A percentile compares a stretch with the other conserved stretches of the same genome.
phyloP scores from a whole-genome alignment of 2,888 invertebrate species.

The Antheraea assamensis region DNA sequence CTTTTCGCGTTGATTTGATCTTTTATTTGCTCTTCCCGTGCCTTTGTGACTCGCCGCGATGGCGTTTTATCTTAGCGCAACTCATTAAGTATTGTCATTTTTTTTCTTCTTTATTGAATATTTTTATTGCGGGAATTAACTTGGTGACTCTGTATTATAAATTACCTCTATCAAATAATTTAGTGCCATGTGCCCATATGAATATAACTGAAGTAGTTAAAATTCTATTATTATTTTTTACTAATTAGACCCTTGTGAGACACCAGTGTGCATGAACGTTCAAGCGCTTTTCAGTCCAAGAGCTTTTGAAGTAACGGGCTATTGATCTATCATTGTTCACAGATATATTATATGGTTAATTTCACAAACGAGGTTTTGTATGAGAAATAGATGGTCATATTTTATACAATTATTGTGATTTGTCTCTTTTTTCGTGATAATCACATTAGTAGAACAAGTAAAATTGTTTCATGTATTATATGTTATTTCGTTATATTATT shows the following conservation, averaged over 20 bases:
- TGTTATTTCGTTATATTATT: too few relatives aligned
- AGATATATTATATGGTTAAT: too few relatives aligned
- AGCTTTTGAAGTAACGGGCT: not conserved
- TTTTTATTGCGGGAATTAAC: slow-evolving; percentile 43
- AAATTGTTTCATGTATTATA: too few relatives aligned
- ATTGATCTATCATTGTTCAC: not conserved
- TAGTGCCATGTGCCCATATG: not conserved
- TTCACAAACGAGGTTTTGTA: too few relatives aligned
- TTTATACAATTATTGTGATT: too few relatives aligned
- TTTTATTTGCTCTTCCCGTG: slow-evolving; percentile 66
- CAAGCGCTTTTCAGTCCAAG: not conserved
- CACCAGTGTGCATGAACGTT: too few relatives aligned
- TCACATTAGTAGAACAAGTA: too few relatives aligned
- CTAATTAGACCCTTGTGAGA: too few relatives aligned
- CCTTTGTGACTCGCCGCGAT: slow-evolving; percentile 71
- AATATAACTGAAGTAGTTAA: not conserved
- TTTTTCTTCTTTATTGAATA: slow-evolving; percentile 30
- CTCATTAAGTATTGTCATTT: slow-evolving; percentile 66
- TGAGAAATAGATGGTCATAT: too few relatives aligned
- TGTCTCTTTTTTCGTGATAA: too few relatives aligned
- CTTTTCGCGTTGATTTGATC: slow-evolving; percentile 66
- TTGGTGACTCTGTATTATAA: slow-evolving; percentile 20
- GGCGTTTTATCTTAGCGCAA: slow-evolving; percentile 68
- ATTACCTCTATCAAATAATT: not conserved
- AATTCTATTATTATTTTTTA: not conserved